Base-by-base conservation (phyloP, 2,113 vertebrate species). In the Dipodomys stephensi region DNA sequence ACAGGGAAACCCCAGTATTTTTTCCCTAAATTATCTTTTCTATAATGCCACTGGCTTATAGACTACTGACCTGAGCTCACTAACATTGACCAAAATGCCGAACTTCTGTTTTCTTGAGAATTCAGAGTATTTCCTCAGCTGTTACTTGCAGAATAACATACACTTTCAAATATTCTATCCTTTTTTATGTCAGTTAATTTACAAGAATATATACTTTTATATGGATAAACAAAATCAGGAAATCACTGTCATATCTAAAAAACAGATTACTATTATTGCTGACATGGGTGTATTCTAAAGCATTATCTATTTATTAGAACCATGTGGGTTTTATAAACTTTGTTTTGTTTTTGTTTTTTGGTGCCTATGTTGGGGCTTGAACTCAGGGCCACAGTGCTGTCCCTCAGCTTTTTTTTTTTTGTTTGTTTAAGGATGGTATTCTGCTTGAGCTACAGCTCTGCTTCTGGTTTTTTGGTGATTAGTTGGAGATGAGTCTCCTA, bases 171-270 rank as follows among this genome's bases (percentile, higher is more conserved):
- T 0, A 62, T 73, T 85, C 4, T 20, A 39, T 68, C 39, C 4
- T 79, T 28, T 82, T 74, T 91, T 18, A 35, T 32, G 76, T 90
- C 69, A 62, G 32, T 87, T 91, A 18, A 74, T 88, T 73, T 94
- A 74, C 6, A 83, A 84, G 76, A 69, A n/a, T n/a, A 2, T 86
- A 74, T 83, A 49, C 27, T 23, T 86, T 67, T 49, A 32, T 65
- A 23, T 57, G n/a, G 89, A n/a, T 74, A 69, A 87, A 78, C 6
- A 46, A 62, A 62, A 32, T 57, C 39, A 67, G 73, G 79, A 90
- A 73, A 44, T 68, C 57, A 32, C 13, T 53, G 46, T 91, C 64
- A 8, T 71, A 6, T 67, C 13, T 27, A 13, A 73, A 1, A 67
- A 81, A 86, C 18, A 44, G 68, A 1, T 83, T 79, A 80, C 16